Evolutionary conservation across 2,888 invertebrate species (phyloP), one percentile per base, ranked within the genome.

Genomic region (Gymnocheta viridis): DNA sequence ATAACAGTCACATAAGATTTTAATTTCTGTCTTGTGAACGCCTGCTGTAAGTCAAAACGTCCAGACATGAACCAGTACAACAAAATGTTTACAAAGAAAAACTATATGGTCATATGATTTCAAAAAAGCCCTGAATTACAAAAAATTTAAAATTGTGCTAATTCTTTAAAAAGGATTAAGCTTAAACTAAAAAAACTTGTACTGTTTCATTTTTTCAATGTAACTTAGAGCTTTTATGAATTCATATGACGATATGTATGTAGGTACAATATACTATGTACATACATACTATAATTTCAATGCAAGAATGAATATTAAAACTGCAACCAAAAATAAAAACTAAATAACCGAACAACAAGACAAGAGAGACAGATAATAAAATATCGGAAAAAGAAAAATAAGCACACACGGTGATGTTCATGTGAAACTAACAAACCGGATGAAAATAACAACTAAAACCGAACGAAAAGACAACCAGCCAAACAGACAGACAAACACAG

Each of bases 11-110:
- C 70, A 77, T 66, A 77, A 77, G 64, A 82, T 72, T 70, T 66
- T 27, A 77, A 77, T 82, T 82, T 78, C 60, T 74, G 67, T 82
- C 67, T n/a, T 79, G 62, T 35, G 82, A 56, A 82, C 79, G 79
- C 67, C 78, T 67, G 69, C 67, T 79, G 78, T 67, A 82, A 78
- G 78, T 64, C 74, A 69, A 79, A 82, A 19, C 47, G 80, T 70
- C 80, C 83, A 83, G 83, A 83, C 80, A 80, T 66, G 64, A 69
- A 70, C 49, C 64, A 70, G 58, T 64, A 76, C 64, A 78, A 72
- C 64, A 73, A 72, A 72, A 64, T 47, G 22, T 49, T 41, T n/a
- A 44, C 44, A 62, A 44, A 41, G 22, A 51, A 66, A 51, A 49
- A 54, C 24, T 5, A 41, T 41, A 66, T 27, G 66, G 35, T 62